Base-by-base conservation (phyloP, 2,888 invertebrate genomes). In the Rhyacophila evoluta region DNA sequence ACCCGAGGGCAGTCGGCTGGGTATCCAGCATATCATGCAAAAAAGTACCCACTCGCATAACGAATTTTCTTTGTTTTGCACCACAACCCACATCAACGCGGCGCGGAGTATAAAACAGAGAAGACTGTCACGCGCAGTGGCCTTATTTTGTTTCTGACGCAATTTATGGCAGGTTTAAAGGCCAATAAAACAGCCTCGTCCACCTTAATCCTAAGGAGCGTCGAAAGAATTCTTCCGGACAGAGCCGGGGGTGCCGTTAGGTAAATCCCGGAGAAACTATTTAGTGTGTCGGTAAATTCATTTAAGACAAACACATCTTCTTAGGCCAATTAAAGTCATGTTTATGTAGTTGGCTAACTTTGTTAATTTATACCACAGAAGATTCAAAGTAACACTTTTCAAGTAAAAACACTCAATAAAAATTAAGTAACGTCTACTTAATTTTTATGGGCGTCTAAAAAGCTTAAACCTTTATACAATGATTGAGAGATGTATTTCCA, bases 101-200 rank as follows among this genome's bases (percentile, higher is more conserved):
- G 77, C 77, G 37, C 55, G 15, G 72, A 70, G 80, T 74, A 72
- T 80, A 80, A 80, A 80, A 75, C 79, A 77, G 70, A 41, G 78
- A 12, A 76, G 67, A 74, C 74, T 81, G 79, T 79, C 81, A 74
- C 74, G 55, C 77, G 78, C 79, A 80, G 78, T 75, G 72, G 76
- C 77, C 79, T 81, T 81, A 81, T 80, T 81, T 80, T 79, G 81
- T 80, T 81, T 80, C 77, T 70, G 78, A 77, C 74, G 80, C 81
- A 79, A 82, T 82, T 82, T 82, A 82, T 82, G 77, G 80, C 76
- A 73, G 80, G 82, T 82, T 81, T 81, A 82, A 71, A 80, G 80
- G 79, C 77, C 76, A 82, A 81, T 82, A 82, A 82, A 82, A 79
- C 72, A 80, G 78, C 67, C 68, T 72, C 69, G 79, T 77, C 72